Evolutionary conservation across 2,888 invertebrate genomes (phyloP).

Genomic region (Labia minor): DNA sequence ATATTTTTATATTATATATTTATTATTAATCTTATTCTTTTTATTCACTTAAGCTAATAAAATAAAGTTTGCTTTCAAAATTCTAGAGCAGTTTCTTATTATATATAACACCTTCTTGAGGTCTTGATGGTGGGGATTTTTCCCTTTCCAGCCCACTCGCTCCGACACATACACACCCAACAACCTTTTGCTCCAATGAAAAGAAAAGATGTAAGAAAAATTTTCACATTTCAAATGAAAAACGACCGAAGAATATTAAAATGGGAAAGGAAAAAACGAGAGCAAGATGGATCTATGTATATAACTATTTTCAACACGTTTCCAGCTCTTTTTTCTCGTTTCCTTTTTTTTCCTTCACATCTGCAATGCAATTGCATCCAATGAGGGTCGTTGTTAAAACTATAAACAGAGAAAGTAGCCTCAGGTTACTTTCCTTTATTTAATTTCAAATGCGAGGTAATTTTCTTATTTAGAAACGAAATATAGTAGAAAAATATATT

Average conservation of each 20-base stretch:
- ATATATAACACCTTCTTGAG: constrained; percentile 8
- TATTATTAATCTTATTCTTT: not conserved
- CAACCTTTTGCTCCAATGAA: not conserved
- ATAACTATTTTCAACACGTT: constrained; percentile 13
- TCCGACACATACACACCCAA: no score
- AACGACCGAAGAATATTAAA: constrained; percentile 2
- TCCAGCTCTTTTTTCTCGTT: not conserved
- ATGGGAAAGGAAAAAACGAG: not conserved
- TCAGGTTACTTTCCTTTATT: no score
- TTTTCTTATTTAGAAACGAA: no score
- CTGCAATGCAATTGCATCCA: not conserved
- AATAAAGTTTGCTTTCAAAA: not conserved
- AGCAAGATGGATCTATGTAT: constrained; percentile 13
- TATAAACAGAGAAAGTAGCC: not conserved
- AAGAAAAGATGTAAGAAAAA: constrained; percentile 8
- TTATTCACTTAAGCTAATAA: not conserved
- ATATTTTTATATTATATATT: not conserved
- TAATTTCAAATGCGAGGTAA: no score
- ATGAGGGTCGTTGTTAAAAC: not conserved
- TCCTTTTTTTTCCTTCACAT: not conserved
- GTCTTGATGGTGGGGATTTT: not conserved
- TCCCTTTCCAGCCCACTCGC: not conserved
- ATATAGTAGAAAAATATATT: no score
- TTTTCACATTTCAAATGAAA: constrained; percentile 7
- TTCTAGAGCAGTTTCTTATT: not conserved